Evolutionary conservation across 2,113 vertebrate genomes (phyloP), one percentile per base, ranked within the genome.

Genomic region (Strix uralensis): DNA sequence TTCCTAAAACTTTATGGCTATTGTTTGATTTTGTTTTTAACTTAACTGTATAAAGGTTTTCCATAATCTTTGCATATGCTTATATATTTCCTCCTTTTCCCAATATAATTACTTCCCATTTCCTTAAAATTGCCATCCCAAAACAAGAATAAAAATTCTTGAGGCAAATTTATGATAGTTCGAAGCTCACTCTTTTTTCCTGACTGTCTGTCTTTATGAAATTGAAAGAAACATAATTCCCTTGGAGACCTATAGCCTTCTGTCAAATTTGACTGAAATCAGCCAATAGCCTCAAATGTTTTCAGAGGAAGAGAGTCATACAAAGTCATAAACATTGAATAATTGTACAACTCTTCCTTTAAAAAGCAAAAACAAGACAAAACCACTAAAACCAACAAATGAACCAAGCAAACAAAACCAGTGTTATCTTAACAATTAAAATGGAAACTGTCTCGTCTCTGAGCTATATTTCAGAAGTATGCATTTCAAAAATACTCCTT

Each of bases 261-360:
- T 92, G 89, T 94, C 84, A 96, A 79, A 86, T 89, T 89, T 89
- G 65, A 92, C 16, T 91, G 77, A 94, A 95, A 96, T 75, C 51
- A 86, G 23, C 51, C 83, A 79, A 67, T 25, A 88, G 55, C 29
- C 84, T 74, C 5, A 13, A 34, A 71, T 72, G 15, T 71, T 92
- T 92, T 57, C 66, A 59, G 65, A 62, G 22, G 27, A 87, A 88
- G 46, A 86, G 16, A 83, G 8, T 29, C 54, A 70, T 14, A 51
- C 7, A 63, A 91, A 84, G 21, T 36, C 44, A 71, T 55, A 92
- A 90, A 72, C 16, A 42, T 4, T 32, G 38, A 78, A 71, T 70
- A 91, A 72, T 9, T 70, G 44, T 29, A 66, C 18, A 36, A 67
- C 11, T 54, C 18, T 26, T 79, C 19, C 15, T 87, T 72, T 30